Evolutionary conservation across 2,888 invertebrate species (phyloP).

Genomic region (Liodrosophila aerea): DNA sequence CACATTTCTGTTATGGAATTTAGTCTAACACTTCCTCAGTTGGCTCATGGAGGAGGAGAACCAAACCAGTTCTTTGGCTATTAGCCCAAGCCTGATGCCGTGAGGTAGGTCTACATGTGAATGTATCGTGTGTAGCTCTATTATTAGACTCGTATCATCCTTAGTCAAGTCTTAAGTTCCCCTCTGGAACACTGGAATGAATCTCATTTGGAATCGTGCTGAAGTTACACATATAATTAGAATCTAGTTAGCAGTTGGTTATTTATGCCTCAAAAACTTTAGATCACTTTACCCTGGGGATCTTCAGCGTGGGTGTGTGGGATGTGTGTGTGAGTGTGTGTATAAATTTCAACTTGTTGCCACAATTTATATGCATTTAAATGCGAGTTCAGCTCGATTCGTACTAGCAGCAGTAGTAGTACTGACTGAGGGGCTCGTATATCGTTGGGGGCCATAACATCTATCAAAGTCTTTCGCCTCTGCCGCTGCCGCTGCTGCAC

Average conservation of each 20-base stretch:
- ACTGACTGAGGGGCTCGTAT: slow-evolving; percentile 9
- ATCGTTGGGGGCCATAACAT: slow-evolving; percentile 37
- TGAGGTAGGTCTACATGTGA: too few relatives aligned
- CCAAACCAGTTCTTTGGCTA: too few relatives aligned
- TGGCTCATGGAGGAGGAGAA: too few relatives aligned
- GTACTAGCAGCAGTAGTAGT: too few relatives aligned
- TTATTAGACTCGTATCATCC: too few relatives aligned
- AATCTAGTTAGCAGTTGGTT: slow-evolving; percentile 7
- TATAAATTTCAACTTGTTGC: slow-evolving; percentile 39
- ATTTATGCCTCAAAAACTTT: slow-evolving; percentile 19
- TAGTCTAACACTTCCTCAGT: too few relatives aligned
- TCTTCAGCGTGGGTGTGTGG: slow-evolving; percentile 21
- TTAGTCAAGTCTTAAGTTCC: too few relatives aligned
- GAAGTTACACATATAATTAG: too few relatives aligned
- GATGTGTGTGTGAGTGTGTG: slow-evolving; percentile 51
- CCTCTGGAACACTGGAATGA: too few relatives aligned
- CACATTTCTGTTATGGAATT: too few relatives aligned
- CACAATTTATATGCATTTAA: slow-evolving; percentile 36
- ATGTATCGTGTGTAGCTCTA: too few relatives aligned
- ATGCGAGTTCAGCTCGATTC: slow-evolving; percentile 30
- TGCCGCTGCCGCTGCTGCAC: slow-evolving; percentile 6
- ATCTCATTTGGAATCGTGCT: not conserved
- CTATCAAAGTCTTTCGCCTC: slow-evolving; percentile 59
- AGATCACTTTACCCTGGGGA: not conserved
- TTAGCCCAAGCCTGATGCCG: too few relatives aligned